Evolutionary conservation across 2,113 vertebrate genomes (phyloP).

Genomic region (Leuciscus idus): DNA sequence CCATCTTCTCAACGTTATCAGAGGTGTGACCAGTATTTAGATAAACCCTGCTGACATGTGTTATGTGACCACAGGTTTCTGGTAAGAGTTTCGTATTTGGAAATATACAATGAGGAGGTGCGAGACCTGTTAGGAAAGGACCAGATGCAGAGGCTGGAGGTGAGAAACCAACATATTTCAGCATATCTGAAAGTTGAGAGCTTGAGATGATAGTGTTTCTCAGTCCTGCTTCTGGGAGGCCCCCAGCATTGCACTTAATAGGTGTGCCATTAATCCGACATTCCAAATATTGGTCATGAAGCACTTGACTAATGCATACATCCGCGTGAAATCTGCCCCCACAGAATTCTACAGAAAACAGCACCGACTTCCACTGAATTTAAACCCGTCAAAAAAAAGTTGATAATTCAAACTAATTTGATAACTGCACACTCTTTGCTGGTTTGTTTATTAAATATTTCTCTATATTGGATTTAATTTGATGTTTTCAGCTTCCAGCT

Average conservation of each 20-base stretch:
- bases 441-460: background rate
- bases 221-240: too few species aligned
- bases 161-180: conserved; percentile 65
- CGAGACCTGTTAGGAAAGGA: conserved; percentile 95
- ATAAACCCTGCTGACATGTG: background rate
- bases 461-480: background rate
- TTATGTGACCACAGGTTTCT: conserved; percentile 83
- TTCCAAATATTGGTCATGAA: background rate
- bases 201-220: too few species aligned
- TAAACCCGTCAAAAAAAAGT: background rate
- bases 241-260: background rate
- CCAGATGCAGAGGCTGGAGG: conserved; percentile 94
- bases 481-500: background rate
- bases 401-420: background rate
- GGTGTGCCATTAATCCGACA: background rate
- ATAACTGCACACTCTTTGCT: background rate
- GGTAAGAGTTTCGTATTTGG: conserved; percentile 96
- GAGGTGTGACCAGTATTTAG: background rate
- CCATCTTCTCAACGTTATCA: background rate
- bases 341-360: background rate
- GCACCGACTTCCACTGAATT: background rate
- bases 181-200: background rate
- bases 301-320: background rate
- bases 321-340: background rate
- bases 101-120: conserved; percentile 99